Percentiles rank a stretch among this genome's conserved stretches.
phyloP scores from a whole-genome alignment of 2,113 vertebrate species.

The Pseudorhombus dupliciocellatus region DNA sequence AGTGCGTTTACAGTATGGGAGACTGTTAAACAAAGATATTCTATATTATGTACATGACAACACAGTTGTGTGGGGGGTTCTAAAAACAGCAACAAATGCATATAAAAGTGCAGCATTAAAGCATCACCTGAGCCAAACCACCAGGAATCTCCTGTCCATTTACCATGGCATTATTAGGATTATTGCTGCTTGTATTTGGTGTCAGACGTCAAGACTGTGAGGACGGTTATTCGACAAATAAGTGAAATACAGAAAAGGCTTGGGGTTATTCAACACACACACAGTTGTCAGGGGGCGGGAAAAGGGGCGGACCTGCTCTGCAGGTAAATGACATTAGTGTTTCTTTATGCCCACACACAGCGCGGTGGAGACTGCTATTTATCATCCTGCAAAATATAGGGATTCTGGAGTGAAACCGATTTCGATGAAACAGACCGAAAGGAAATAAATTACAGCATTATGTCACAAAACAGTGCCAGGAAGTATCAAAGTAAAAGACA shows the following conservation, averaged over 20 bases:
- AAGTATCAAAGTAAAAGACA: slow-evolving; percentile 20
- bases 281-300: no score
- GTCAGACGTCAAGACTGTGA: neutral
- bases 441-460: slow-evolving; percentile 13
- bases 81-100: neutral
- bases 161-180: no score
- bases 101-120: neutral
- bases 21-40: neutral
- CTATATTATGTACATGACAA: neutral
- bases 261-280: neutral
- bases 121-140: neutral
- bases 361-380: neutral
- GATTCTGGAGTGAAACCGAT: slow-evolving; percentile 2
- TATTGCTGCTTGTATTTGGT: neutral
- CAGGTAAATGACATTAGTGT: neutral
- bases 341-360: neutral
- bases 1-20: slow-evolving; percentile 3
- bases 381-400: slow-evolving; percentile 12
- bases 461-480: slow-evolving; percentile 32
- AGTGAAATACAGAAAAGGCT: neutral
- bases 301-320: no score
- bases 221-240: neutral
- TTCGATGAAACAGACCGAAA: slow-evolving; percentile 1
- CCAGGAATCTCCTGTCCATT: neutral
- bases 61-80: neutral